phyloP scores from a whole-genome alignment of 64 coral and sea anemone species.

The Montipora efflorescens region DNA sequence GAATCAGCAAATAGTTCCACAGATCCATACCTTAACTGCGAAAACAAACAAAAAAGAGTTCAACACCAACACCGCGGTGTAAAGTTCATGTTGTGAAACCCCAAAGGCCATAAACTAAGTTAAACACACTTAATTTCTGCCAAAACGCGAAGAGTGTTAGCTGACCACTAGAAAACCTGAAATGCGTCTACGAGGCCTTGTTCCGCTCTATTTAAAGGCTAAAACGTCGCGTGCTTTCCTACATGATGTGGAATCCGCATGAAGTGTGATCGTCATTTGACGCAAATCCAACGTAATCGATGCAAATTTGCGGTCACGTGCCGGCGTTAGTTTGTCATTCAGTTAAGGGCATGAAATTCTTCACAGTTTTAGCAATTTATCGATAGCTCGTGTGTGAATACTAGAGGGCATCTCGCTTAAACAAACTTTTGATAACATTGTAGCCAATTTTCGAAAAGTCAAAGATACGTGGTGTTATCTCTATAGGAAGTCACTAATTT shows the following conservation, averaged over 20 bases:
- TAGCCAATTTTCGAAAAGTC: too few species aligned
- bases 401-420: not conserved
- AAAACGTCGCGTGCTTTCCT: not conserved
- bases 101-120: not conserved
- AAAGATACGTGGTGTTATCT: too few species aligned
- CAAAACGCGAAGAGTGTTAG: not conserved
- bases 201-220: not conserved
- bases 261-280: slow-evolving; percentile 16
- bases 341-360: not conserved
- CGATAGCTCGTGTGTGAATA: not conserved
- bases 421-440: too few species aligned
- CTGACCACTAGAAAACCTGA: too few species aligned
- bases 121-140: not conserved
- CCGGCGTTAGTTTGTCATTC: not conserved
- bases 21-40: slow-evolving; percentile 7
- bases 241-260: not conserved
- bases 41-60: not conserved
- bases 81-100: too few species aligned
- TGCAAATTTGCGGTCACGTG: not conserved
- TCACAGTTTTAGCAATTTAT: not conserved
- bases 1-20: slow-evolving; percentile 27
- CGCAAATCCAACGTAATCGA: slow-evolving; percentile 1
- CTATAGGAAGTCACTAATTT: too few species aligned
- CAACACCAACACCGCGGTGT: not conserved
- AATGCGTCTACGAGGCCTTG: not conserved